phyloP scores from a whole-genome alignment of 2,888 invertebrate species.

The Cancer borealis region DNA sequence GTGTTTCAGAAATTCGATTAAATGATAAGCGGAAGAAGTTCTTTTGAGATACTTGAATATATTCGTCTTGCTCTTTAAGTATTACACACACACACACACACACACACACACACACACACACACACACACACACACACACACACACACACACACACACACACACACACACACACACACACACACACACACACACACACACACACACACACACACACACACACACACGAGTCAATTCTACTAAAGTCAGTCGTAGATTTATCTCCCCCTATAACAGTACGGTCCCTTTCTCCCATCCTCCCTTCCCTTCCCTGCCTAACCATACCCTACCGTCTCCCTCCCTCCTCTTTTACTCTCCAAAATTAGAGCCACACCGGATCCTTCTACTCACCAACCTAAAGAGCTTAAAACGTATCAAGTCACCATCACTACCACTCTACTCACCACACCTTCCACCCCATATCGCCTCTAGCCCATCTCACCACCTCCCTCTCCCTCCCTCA shows the following conservation, averaged over 20 bases:
- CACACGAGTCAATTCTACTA: neutral
- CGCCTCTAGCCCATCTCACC: neutral
- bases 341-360: neutral
- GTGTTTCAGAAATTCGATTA: neutral
- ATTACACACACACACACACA: neutral
- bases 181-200: slow-evolving; percentile 28
- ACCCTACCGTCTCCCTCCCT: too few relatives aligned
- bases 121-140: slow-evolving; percentile 11
- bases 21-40: neutral
- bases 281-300: too few relatives aligned
- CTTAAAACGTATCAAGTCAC: neutral
- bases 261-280: neutral
- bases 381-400: neutral
- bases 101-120: slow-evolving; percentile 20
- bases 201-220: slow-evolving; percentile 18
- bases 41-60: neutral
- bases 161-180: neutral
- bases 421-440: neutral
- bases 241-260: neutral
- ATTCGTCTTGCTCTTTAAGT: neutral
- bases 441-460: too few relatives aligned
- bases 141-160: neutral
- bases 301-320: too few relatives aligned
- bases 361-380: neutral
- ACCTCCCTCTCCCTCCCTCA: neutral